A percentile compares a stretch with the other conserved stretches of the same genome.
Conservation (phyloP, 2,888 invertebrate genomes). For the Suillia variegata region DNA sequence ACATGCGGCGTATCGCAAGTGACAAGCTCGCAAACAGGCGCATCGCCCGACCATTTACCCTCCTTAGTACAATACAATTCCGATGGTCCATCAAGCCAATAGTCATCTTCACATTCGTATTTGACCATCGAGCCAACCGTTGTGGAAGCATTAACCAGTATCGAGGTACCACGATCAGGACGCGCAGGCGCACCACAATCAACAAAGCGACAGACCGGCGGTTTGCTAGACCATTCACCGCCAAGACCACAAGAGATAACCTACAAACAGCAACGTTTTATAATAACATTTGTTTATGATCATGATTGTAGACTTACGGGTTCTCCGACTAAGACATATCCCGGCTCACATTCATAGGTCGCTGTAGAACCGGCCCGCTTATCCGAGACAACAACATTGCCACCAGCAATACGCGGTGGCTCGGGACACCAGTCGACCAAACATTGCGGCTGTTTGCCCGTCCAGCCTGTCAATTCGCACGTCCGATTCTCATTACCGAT, state of each 20-base stretch:
- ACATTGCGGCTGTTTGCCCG: slow-evolving; percentile 78
- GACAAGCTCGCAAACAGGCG: slow-evolving; percentile 86
- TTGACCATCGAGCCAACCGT: slow-evolving; percentile 79
- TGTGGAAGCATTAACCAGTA: slow-evolving; percentile 77
- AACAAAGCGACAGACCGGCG: slow-evolving; percentile 83
- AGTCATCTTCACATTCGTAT: slow-evolving; percentile 81
- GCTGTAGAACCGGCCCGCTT: slow-evolving; percentile 81
- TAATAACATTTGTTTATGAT: too few species aligned
- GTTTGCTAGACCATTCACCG: slow-evolving; percentile 80
- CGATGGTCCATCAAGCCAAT: slow-evolving; percentile 78
- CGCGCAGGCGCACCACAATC: slow-evolving; percentile 84
- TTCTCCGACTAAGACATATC: slow-evolving; percentile 83
- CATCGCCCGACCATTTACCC: slow-evolving; percentile 85
- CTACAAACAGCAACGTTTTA: slow-evolving; percentile 59
- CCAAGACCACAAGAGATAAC: slow-evolving; percentile 83
- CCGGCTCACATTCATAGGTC: slow-evolving; percentile 79
- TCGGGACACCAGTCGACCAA: slow-evolving; percentile 88
- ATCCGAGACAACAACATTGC: slow-evolving; percentile 72
- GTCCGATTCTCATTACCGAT: slow-evolving; percentile 74
- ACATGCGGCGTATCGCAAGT: slow-evolving; percentile 86
- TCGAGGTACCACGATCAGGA: slow-evolving; percentile 76
- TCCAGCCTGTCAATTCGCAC: slow-evolving; percentile 82
- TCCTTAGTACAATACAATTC: slow-evolving; percentile 78
- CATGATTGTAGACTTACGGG: slow-evolving; percentile 65
- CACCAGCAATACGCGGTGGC: slow-evolving; percentile 78